Conservation (phyloP, 1,140 invertebrate species). For the Tetramorium alpestre region DNA sequence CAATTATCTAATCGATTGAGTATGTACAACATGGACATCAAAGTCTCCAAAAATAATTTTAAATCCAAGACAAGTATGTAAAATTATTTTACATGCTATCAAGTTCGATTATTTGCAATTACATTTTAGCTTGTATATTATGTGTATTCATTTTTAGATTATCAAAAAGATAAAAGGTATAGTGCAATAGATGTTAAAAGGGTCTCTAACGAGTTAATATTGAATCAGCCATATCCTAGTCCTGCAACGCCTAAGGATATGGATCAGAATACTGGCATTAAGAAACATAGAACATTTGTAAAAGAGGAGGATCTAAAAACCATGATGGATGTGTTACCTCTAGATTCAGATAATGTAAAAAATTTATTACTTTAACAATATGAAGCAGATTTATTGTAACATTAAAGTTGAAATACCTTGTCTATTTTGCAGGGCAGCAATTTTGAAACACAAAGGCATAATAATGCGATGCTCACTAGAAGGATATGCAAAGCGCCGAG, state of each 20-base stretch:
- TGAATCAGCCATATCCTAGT: conserved; percentile 70
- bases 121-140: background rate
- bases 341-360: conserved; percentile 80
- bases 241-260: conserved; percentile 62
- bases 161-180: conserved; percentile 65
- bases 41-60: conserved; percentile 72
- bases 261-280: conserved; percentile 45
- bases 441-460: conserved; percentile 64
- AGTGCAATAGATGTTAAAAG: conserved; percentile 39
- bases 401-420: conserved; percentile 30
- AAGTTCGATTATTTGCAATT: background rate
- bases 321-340: conserved; percentile 81
- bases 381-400: conserved; percentile 2
- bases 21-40: conserved; percentile 77
- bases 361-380: conserved; percentile 17
- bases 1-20: conserved; percentile 75
- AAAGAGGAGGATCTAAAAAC: conserved; percentile 84
- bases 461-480: conserved; percentile 55
- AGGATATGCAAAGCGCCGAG: conserved; percentile 35
- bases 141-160: conserved; percentile 55
- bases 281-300: conserved; percentile 61
- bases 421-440: conserved; percentile 73
- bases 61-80: conserved; percentile 66
- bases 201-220: conserved; percentile 53
- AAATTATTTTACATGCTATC: conserved; percentile 6